Conservation (phyloP, 2,888 invertebrate species). For the Eilema griseolum region DNA sequence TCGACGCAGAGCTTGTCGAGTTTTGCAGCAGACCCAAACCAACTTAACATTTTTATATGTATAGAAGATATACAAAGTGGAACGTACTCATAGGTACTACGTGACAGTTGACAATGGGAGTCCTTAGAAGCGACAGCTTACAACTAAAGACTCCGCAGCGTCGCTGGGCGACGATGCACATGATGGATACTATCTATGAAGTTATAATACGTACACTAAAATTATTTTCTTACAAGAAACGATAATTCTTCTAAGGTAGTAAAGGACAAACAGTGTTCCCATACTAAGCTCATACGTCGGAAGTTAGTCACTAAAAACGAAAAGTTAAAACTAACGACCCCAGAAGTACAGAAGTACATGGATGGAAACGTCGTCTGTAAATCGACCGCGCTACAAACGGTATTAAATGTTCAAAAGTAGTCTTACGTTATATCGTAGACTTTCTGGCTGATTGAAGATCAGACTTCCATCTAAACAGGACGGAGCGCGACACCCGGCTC, state of each 20-base stretch:
- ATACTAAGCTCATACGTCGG: constrained; percentile 47
- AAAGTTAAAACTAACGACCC: constrained; percentile 50
- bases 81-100: too few species aligned
- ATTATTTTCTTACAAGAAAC: constrained; percentile 15
- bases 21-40: too few species aligned
- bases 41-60: too few species aligned
- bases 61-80: constrained; percentile 20
- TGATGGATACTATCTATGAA: background rate
- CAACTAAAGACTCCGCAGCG: background rate
- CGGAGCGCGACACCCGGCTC: constrained; percentile 25
- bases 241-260: constrained; percentile 24
- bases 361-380: constrained; percentile 49
- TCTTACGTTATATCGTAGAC: constrained; percentile 52
- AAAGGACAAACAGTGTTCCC: constrained; percentile 46
- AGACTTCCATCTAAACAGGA: constrained; percentile 56
- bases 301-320: constrained; percentile 39
- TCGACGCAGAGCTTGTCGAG: too few species aligned
- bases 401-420: constrained; percentile 54
- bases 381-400: constrained; percentile 48
- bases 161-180: background rate
- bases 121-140: too few species aligned
- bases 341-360: constrained; percentile 40
- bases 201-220: constrained; percentile 12
- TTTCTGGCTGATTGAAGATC: constrained; percentile 61
- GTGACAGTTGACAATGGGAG: background rate